These are phyloP conservation scores for Penaeus chinensis DNA, from an alignment of 1,140 invertebrate genomes.

Conservation along the genomic window DNA sequence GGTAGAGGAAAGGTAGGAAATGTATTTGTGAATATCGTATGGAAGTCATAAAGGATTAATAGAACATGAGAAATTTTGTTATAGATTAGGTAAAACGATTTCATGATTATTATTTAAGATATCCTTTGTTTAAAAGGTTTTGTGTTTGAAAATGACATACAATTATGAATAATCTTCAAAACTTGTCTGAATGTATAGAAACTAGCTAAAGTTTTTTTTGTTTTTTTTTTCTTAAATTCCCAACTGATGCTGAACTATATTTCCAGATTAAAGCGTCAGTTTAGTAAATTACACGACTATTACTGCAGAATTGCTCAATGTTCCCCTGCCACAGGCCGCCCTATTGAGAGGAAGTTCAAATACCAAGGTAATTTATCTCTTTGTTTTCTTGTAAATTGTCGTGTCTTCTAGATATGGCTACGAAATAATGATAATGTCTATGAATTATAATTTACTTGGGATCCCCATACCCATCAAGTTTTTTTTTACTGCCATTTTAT, in stretches of 20 bases:
- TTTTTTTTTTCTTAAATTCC: neutral
- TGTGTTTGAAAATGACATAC: neutral
- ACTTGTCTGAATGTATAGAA: neutral
- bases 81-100: neutral
- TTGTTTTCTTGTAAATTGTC: neutral
- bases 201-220: neutral
- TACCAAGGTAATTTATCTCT: constrained; percentile 47
- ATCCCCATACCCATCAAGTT: too few relatives aligned
- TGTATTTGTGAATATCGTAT: neutral
- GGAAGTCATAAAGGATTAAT: neutral
- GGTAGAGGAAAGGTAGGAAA: constrained; percentile 46
- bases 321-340: constrained; percentile 55
- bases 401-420: neutral
- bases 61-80: neutral
- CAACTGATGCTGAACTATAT: neutral
- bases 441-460: neutral
- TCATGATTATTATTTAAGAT: neutral
- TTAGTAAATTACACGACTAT: constrained; percentile 58
- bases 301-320: constrained; percentile 60
- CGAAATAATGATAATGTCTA: neutral
- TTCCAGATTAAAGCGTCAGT: constrained; percentile 60
- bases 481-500: too few relatives aligned
- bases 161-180: neutral
- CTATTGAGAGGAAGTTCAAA: constrained; percentile 58
- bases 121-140: neutral